Conservation (phyloP, 2,888 invertebrate species). For the Stratiomys singularior region DNA sequence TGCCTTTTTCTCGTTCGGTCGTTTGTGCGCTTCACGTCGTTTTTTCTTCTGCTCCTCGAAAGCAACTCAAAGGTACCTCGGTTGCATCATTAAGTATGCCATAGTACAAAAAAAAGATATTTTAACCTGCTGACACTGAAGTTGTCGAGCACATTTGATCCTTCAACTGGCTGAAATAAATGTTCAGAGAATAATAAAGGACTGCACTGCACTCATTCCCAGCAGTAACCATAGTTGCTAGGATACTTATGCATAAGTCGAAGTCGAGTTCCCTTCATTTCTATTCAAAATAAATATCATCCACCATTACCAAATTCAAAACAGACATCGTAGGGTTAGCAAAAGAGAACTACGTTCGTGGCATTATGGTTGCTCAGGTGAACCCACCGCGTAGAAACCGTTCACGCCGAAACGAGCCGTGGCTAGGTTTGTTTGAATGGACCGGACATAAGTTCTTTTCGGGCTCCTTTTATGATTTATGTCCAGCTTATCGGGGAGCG, state of each 20-base stretch:
- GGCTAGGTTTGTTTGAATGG: conserved; percentile 27
- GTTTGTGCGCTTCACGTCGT: conserved; percentile 15
- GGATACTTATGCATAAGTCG: too few species aligned
- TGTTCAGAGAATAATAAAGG: neutral
- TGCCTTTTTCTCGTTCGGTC: neutral
- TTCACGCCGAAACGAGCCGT: neutral
- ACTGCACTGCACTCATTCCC: neutral
- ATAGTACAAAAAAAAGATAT: neutral
- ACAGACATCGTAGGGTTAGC: neutral
- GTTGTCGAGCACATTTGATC: neutral
- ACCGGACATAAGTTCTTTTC: neutral
- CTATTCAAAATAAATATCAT: neutral
- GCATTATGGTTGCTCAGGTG: neutral
- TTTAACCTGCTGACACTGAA: neutral
- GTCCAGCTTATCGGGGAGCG: conserved; percentile 33
- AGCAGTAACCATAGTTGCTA: too few species aligned
- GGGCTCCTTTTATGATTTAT: conserved; percentile 33
- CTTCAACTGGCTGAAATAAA: neutral
- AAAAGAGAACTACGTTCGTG: conserved; percentile 7
- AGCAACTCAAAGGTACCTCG: neutral
- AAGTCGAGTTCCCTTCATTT: neutral
- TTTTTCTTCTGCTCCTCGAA: conserved; percentile 9
- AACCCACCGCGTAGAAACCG: conserved; percentile 11
- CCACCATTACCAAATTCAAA: neutral
- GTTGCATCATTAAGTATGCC: neutral